These are phyloP conservation scores for Caenorhabditis tropicalis DNA, from an alignment of 1,140 invertebrate genomes.

Conservation along the genomic window DNA sequence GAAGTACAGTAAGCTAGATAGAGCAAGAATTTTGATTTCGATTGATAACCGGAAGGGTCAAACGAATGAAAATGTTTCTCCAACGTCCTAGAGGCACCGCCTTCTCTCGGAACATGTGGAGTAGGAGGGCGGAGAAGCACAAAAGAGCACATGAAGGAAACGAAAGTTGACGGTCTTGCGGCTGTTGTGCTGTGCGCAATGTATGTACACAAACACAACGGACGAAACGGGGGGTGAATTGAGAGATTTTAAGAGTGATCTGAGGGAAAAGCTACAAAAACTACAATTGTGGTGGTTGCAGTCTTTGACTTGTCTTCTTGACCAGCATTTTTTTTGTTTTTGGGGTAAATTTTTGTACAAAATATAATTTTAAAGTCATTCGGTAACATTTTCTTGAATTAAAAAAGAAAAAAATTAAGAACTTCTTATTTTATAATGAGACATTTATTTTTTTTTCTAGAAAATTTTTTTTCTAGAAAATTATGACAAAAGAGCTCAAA, in stretches of 20 bases:
- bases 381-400: too few species aligned
- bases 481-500: too few species aligned
- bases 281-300: neutral
- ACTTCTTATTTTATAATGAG: too few species aligned
- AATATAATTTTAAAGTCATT: too few species aligned
- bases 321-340: neutral
- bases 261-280: neutral
- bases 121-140: neutral
- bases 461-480: too few species aligned
- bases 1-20: constrained; percentile 20
- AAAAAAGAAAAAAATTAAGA: too few species aligned
- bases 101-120: constrained; percentile 10
- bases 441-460: too few species aligned
- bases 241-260: neutral
- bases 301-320: neutral
- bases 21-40: constrained; percentile 29
- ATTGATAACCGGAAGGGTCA: neutral
- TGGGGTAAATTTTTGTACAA: neutral
- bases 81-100: neutral
- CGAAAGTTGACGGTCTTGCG: neutral
- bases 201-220: constrained; percentile 31
- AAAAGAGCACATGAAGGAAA: constrained; percentile 36
- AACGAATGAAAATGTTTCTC: neutral
- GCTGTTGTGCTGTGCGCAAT: constrained; percentile 34
- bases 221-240: constrained; percentile 7